These are phyloP conservation scores for Acanthis flammea DNA, from an alignment of 2,797 vertebrate genomes.

Conservation along the genomic window DNA sequence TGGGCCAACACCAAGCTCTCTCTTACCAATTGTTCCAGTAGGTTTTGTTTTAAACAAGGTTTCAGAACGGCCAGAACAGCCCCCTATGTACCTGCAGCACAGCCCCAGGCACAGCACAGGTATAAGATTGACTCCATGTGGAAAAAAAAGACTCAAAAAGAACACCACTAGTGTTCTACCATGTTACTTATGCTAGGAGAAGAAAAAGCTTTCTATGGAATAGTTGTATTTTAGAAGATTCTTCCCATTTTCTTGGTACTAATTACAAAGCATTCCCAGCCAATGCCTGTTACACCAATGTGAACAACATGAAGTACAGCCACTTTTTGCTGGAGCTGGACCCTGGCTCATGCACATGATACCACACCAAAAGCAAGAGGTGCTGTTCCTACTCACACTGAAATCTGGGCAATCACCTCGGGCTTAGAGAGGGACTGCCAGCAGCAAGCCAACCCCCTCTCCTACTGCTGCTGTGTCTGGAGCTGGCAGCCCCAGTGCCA, in stretches of 20 bases:
- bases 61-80: background rate
- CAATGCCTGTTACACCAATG: background rate
- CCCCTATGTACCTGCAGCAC: background rate
- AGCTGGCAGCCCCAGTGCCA: fast-evolving
- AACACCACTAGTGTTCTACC: background rate
- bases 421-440: background rate
- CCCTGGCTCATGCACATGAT: background rate
- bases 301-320: background rate
- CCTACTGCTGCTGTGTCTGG: background rate
- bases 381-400: fast-evolving
- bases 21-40: background rate
- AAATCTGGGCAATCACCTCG: background rate
- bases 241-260: background rate
- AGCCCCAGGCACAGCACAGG: background rate
- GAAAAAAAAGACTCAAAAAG: background rate
- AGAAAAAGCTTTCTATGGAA: background rate
- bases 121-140: background rate
- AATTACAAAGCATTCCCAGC: background rate
- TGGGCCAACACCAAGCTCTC: background rate
- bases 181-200: background rate
- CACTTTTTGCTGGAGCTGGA: background rate
- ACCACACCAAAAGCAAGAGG: background rate
- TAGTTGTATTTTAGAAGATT: background rate
- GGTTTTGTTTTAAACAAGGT: conserved; percentile 12
- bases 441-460: background rate